Percentiles rank a stretch among this genome's conserved stretches.
These are phyloP conservation scores for Petaurus breviceps DNA, from an alignment of 2,113 vertebrate genomes.

Conservation along the genomic window DNA sequence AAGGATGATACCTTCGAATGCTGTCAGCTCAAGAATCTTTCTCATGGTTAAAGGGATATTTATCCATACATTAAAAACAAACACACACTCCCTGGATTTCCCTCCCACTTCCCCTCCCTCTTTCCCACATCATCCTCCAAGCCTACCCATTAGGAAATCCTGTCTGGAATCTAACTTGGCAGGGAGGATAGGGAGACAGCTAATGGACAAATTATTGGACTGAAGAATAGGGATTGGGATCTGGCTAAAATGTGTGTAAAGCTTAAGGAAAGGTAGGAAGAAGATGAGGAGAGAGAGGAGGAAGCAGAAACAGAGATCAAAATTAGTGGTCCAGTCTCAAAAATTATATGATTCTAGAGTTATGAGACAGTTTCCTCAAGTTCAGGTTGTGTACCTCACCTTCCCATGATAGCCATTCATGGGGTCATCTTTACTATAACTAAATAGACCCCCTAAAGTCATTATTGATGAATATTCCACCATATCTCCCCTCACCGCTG, in stretches of 20 bases:
- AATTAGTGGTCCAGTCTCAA: not conserved
- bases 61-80: not conserved
- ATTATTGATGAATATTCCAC: not conserved
- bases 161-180: not conserved
- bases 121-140: fast-evolving
- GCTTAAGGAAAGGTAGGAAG: not conserved
- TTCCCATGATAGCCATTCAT: not conserved
- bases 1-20: not conserved
- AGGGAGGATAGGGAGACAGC: not conserved
- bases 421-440: not conserved
- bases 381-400: not conserved
- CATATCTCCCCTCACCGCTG: not conserved
- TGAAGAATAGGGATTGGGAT: not conserved
- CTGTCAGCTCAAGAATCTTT: not conserved
- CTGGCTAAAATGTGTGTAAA: fast-evolving
- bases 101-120: not conserved
- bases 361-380: not conserved
- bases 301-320: not conserved
- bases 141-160: not conserved
- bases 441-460: not conserved
- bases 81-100: not conserved
- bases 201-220: slow-evolving; percentile 2
- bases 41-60: not conserved
- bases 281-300: not conserved
- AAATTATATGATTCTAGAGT: not conserved